phyloP scores from a whole-genome alignment of 2,797 vertebrate species.

The Alosa sapidissima region DNA sequence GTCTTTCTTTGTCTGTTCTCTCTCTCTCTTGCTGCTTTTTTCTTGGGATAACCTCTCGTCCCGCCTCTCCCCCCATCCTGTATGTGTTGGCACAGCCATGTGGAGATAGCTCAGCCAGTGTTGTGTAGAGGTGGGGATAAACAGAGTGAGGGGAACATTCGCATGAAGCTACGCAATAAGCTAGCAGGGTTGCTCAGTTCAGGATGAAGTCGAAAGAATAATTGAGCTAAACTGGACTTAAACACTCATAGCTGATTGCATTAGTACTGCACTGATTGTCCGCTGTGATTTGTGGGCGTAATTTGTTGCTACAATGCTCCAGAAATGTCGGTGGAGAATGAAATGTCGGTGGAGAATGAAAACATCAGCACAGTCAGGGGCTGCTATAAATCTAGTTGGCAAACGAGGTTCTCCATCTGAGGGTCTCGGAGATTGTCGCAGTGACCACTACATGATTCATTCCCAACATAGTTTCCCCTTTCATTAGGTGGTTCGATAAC shows the following conservation, averaged over 20 bases:
- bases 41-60: background rate
- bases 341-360: constrained; percentile 34
- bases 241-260: constrained; percentile 74
- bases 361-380: constrained; percentile 31
- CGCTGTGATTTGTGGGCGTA: constrained; percentile 70
- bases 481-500: background rate
- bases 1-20: background rate
- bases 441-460: background rate
- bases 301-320: constrained; percentile 66
- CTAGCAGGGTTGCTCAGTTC: background rate
- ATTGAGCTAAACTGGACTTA: constrained; percentile 55
- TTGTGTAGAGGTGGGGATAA: constrained; percentile 23
- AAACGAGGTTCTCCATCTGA: background rate
- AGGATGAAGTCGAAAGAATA: background rate
- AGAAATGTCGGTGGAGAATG: constrained; percentile 35
- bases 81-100: constrained; percentile 14
- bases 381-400: background rate
- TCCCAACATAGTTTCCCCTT: background rate
- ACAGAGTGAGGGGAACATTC: background rate
- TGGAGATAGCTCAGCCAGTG: constrained; percentile 29
- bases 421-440: background rate
- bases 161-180: background rate
- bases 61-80: constrained; percentile 15
- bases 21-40: background rate
- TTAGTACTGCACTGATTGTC: constrained; percentile 74